These are phyloP conservation scores for Eptesicus fuscus DNA, from an alignment of 2,113 vertebrate genomes.

Conservation along the genomic window DNA sequence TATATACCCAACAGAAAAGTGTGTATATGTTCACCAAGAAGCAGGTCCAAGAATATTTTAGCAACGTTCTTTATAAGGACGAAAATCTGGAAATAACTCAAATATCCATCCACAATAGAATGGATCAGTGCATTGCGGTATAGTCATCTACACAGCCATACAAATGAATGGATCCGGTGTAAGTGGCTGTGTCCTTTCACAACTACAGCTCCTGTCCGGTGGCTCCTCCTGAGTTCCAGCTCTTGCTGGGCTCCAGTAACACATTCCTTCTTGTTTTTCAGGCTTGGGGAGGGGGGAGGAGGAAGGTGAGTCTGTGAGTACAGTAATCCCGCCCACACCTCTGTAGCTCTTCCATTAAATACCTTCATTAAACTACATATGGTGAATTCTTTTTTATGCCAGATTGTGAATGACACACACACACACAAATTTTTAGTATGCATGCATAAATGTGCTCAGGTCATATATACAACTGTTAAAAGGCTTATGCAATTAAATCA, in stretches of 20 bases:
- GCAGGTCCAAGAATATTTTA: constrained; percentile 1
- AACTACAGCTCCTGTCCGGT: background rate
- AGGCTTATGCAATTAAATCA: background rate
- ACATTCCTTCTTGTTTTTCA: background rate
- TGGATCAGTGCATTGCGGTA: background rate
- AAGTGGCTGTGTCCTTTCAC: background rate
- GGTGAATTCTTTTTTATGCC: background rate
- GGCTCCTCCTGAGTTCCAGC: background rate
- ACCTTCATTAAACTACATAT: background rate
- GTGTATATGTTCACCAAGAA: background rate
- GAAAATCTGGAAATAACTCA: background rate
- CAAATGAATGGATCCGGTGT: background rate
- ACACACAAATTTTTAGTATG: background rate
- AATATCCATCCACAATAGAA: background rate
- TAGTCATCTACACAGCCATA: background rate
- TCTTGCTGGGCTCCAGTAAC: background rate
- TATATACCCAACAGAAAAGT: background rate
- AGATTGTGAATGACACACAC: background rate
- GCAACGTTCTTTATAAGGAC: constrained; percentile 24
- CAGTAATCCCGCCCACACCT: background rate
- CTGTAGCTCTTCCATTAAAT: background rate
- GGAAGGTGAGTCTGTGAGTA: background rate
- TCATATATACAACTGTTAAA: background rate
- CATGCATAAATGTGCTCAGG: background rate
- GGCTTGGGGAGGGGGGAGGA: background rate